phyloP scores from a whole-genome alignment of 2,797 vertebrate genomes.

The Pelodytes ibericus region DNA sequence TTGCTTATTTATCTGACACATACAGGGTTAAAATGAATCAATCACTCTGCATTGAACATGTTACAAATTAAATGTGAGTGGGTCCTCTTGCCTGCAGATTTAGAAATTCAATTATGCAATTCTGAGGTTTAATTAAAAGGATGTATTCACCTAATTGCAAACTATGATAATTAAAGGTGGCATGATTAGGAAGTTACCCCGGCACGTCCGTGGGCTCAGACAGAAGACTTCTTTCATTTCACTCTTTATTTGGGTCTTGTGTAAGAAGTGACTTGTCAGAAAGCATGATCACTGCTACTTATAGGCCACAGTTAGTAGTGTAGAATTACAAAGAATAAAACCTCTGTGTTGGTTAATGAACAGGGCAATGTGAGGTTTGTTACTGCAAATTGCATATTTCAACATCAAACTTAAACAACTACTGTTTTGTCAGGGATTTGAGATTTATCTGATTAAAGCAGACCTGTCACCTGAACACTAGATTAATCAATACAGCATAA shows the following conservation, averaged over 20 bases:
- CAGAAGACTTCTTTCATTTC: not conserved
- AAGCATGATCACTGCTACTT: not conserved
- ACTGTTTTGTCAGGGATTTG: too few relatives aligned
- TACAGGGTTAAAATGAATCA: not conserved
- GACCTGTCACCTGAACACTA: too few relatives aligned
- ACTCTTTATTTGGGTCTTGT: not conserved
- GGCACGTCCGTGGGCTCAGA: not conserved
- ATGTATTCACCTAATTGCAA: not conserved
- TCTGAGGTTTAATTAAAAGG: not conserved
- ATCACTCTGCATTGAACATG: not conserved
- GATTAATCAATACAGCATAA: too few relatives aligned
- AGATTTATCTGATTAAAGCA: too few relatives aligned
- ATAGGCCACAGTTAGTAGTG: too few relatives aligned
- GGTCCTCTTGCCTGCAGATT: not conserved
- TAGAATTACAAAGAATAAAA: too few relatives aligned
- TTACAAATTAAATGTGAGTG: not conserved
- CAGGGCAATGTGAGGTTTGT: too few relatives aligned
- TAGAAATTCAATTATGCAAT: not conserved
- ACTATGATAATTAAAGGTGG: conserved; percentile 1
- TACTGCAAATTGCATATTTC: too few relatives aligned
- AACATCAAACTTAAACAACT: too few relatives aligned
- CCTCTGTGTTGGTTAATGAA: too few relatives aligned
- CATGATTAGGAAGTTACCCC: not conserved
- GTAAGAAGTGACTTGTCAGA: not conserved
- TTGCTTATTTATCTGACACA: too few relatives aligned